Conservation (phyloP, 1,140 invertebrate genomes). For the Brachionus plicatilis region DNA sequence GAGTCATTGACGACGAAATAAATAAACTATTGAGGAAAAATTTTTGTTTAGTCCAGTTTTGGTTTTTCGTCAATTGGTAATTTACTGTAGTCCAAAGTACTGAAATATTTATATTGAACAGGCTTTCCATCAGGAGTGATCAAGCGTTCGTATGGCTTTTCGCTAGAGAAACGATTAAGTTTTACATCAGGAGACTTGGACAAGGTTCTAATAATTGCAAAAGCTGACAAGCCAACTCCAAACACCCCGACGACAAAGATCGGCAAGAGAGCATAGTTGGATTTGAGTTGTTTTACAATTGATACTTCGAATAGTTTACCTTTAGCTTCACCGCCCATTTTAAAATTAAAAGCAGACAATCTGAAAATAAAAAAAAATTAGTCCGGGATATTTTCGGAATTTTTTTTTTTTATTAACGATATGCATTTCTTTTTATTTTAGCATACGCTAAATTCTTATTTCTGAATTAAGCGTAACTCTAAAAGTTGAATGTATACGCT, state of each 20-base stretch:
- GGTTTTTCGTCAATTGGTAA: not conserved
- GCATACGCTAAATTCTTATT: not conserved
- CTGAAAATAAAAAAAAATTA: not conserved
- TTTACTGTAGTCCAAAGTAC: slow-evolving; percentile 22
- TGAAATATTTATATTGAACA: slow-evolving; percentile 38
- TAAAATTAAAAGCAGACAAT: not conserved
- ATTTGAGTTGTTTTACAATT: slow-evolving; percentile 19
- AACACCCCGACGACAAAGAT: slow-evolving; percentile 11
- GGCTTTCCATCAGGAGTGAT: slow-evolving; percentile 29
- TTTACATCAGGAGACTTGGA: slow-evolving; percentile 16
- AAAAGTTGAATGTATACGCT: not conserved
- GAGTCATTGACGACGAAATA: not conserved
- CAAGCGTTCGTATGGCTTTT: slow-evolving; percentile 36
- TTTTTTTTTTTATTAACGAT: not conserved
- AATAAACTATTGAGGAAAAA: not conserved
- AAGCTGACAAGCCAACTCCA: slow-evolving; percentile 7
- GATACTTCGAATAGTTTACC: slow-evolving; percentile 33
- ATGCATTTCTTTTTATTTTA: not conserved
- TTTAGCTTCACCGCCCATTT: slow-evolving; percentile 40
- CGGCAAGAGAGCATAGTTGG: slow-evolving; percentile 16
- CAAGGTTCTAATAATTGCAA: slow-evolving; percentile 28
- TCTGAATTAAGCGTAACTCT: slow-evolving; percentile 14
- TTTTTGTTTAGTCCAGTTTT: not conserved
- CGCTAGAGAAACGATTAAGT: not conserved
- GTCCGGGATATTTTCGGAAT: not conserved